Evolutionary conservation across 2,113 vertebrate species (phyloP).

Genomic region (Malurus alboscapulatus): DNA sequence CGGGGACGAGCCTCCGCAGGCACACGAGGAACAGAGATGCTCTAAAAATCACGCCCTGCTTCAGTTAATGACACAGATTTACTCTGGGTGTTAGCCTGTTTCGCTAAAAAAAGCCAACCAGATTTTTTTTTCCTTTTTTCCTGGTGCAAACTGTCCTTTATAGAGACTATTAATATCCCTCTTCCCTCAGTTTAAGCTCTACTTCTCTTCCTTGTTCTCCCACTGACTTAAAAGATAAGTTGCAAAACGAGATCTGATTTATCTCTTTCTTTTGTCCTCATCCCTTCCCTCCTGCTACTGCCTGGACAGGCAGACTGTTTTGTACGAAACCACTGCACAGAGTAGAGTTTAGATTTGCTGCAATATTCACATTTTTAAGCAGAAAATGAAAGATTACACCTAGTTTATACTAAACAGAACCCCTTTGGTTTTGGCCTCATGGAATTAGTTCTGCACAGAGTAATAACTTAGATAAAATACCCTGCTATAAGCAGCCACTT

Average conservation of each 20-base stretch:
- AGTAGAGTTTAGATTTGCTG: background rate
- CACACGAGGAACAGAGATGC: background rate
- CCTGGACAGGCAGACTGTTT: background rate
- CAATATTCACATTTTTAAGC: background rate
- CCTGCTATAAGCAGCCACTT: conserved; percentile 28
- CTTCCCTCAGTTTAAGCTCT: conserved; percentile 40
- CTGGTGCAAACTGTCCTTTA: conserved; percentile 59
- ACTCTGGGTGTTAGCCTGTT: conserved; percentile 54
- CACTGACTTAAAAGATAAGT: conserved; percentile 50
- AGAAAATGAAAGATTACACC: background rate
- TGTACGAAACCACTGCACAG: background rate
- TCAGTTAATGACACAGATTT: conserved; percentile 64
- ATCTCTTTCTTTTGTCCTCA: background rate
- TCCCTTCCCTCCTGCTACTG: background rate
- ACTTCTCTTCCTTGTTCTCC: conserved; percentile 40
- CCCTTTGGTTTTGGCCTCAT: background rate
- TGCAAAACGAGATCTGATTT: conserved; percentile 1
- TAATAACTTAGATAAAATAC: conserved; percentile 32
- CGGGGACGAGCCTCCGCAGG: background rate
- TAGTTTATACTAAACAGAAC: background rate
- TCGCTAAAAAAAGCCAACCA: conserved; percentile 48
- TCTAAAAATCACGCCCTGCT: conserved; percentile 27
- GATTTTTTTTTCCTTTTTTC: background rate
- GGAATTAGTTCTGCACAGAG: conserved; percentile 15
- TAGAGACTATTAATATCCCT: conserved; percentile 54